Evolutionary conservation across 2,888 invertebrate genomes (phyloP).

Genomic region (Cerceris rybyensis): DNA sequence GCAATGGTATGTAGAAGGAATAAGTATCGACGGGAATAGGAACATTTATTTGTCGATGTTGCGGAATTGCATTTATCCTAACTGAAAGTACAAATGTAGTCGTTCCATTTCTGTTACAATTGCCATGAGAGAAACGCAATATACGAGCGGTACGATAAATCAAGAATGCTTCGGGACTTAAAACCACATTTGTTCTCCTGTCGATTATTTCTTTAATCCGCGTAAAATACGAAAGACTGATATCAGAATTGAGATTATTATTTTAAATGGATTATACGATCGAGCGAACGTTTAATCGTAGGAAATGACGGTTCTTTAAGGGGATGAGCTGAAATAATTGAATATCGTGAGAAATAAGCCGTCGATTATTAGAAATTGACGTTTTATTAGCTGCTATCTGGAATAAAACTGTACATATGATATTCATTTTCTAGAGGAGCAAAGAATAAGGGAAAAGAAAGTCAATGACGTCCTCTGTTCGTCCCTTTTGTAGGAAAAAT

Average conservation of each 20-base stretch:
- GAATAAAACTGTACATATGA: conserved; percentile 34
- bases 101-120: neutral
- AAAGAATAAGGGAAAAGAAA: conserved; percentile 39
- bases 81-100: neutral
- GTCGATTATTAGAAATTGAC: neutral
- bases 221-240: no score
- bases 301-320: no score
- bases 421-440: conserved; percentile 42
- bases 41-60: neutral
- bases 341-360: neutral
- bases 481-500: conserved; percentile 44
- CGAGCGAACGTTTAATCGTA: no score
- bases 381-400: conserved; percentile 2
- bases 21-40: neutral
- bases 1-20: neutral
- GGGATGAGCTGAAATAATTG: no score
- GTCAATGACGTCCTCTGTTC: conserved; percentile 53
- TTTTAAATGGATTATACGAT: no score
- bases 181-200: no score
- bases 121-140: neutral
- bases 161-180: no score
- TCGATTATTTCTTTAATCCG: no score
- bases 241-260: no score
- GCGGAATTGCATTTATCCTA: neutral
- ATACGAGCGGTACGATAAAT: no score